phyloP scores from a whole-genome alignment of 2,888 invertebrate genomes.

The Acleris holmiana region DNA sequence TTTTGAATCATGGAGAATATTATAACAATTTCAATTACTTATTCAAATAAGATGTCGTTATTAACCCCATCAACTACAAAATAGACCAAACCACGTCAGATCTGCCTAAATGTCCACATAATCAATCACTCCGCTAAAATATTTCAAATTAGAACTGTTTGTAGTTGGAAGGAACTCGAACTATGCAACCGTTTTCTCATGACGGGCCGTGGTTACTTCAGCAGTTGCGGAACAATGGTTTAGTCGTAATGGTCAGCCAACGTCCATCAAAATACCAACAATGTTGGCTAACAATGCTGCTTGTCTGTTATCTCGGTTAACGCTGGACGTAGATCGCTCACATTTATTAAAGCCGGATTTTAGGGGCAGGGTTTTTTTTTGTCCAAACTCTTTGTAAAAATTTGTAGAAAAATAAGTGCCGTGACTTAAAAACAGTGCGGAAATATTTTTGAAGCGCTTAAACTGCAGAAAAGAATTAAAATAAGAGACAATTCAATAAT shows the following conservation, averaged over 20 bases:
- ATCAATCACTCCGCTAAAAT: conserved; percentile 33
- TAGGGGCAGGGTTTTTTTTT: conserved; percentile 21
- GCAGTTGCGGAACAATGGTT: conserved; percentile 63
- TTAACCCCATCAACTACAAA: neutral
- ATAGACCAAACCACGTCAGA: neutral
- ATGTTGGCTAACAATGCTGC: conserved; percentile 59
- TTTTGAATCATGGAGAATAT: conserved; percentile 6
- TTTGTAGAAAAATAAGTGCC: neutral
- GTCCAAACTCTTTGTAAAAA: conserved; percentile 1
- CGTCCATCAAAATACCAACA: conserved; percentile 73
- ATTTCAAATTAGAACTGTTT: conserved; percentile 40
- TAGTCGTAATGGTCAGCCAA: conserved; percentile 67
- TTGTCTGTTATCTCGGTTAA: conserved; percentile 43
- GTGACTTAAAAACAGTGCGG: too few species aligned
- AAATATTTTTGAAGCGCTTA: too few species aligned
- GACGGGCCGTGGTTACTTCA: conserved; percentile 56
- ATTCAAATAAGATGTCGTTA: neutral
- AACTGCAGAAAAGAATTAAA: neutral
- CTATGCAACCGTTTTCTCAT: conserved; percentile 58
- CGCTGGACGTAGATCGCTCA: conserved; percentile 35
- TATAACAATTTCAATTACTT: neutral
- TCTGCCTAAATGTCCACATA: conserved; percentile 10
- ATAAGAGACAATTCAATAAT: neutral
- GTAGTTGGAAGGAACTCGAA: conserved; percentile 50
- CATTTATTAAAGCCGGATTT: conserved; percentile 38